These are phyloP conservation scores for Andrena marginata DNA, from an alignment of 2,888 invertebrate genomes.

Conservation along the genomic window DNA sequence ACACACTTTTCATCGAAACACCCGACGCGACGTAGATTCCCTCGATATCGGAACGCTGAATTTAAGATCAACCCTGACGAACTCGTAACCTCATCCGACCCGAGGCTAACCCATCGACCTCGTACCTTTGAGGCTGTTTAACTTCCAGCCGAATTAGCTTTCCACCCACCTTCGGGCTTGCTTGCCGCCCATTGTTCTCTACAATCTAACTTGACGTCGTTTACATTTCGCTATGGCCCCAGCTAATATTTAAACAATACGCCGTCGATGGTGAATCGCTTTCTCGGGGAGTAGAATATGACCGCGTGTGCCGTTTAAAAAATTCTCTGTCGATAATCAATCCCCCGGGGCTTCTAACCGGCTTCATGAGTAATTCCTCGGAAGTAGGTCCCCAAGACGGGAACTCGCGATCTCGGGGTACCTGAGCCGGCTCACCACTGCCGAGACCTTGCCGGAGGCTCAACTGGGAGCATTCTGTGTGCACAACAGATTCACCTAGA, in stretches of 20 bases:
- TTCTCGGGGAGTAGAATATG: slow-evolving; percentile 13
- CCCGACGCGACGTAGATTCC: not conserved
- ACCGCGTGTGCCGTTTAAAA: not conserved
- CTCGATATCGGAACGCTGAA: slow-evolving; percentile 41
- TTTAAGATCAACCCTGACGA: slow-evolving; percentile 62
- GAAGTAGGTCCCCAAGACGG: no score
- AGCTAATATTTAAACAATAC: slow-evolving; percentile 77
- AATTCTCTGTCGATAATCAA: slow-evolving; percentile 12
- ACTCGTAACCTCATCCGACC: slow-evolving; percentile 36
- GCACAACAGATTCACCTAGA: no score
- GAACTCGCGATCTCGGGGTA: no score
- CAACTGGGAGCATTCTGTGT: no score
- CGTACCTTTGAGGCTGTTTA: slow-evolving; percentile 79
- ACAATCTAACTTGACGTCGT: slow-evolving; percentile 71
- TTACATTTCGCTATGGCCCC: slow-evolving; percentile 68
- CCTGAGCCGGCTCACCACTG: no score
- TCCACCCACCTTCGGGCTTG: slow-evolving; percentile 67
- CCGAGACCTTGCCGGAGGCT: no score
- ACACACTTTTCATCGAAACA: no score
- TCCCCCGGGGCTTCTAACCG: no score
- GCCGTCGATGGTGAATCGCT: slow-evolving; percentile 57
- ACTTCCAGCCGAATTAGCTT: slow-evolving; percentile 82
- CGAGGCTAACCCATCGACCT: slow-evolving; percentile 50
- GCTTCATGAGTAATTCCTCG: no score
- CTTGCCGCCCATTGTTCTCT: slow-evolving; percentile 73